phyloP scores from a whole-genome alignment of 2,113 vertebrate genomes.

The Lathamus discolor region DNA sequence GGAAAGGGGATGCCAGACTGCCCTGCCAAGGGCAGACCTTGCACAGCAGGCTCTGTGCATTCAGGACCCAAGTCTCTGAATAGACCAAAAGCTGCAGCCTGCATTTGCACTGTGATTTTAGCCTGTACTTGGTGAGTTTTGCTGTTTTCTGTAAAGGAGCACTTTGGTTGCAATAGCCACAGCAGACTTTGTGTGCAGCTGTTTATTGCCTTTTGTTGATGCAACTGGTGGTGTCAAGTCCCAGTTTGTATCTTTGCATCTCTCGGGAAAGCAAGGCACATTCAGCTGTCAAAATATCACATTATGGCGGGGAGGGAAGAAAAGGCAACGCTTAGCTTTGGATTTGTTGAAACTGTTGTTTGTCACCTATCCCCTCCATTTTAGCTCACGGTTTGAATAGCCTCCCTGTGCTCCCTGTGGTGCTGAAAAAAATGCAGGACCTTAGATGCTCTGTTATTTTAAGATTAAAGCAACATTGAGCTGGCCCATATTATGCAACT shows the following conservation, averaged over 20 bases:
- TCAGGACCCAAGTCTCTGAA: accelerated
- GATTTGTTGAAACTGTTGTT: background rate
- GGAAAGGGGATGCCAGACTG: background rate
- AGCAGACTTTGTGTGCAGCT: constrained; percentile 3
- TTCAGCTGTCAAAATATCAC: constrained; percentile 39
- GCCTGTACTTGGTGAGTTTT: background rate
- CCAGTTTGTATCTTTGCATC: background rate
- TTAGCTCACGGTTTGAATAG: background rate
- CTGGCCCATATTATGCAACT: background rate
- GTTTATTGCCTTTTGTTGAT: constrained; percentile 10
- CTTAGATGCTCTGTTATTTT: constrained; percentile 18
- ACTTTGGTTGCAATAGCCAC: background rate
- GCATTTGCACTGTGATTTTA: background rate
- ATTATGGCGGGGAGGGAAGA: background rate
- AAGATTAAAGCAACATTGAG: constrained; percentile 6
- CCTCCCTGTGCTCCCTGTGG: background rate
- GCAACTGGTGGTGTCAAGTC: constrained; percentile 2
- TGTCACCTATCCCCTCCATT: background rate
- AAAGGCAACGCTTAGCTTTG: background rate
- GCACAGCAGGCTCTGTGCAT: background rate
- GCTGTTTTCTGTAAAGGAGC: background rate
- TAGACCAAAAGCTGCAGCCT: background rate
- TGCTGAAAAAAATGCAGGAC: background rate
- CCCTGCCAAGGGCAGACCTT: background rate
- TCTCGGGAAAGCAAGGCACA: background rate